phyloP scores from a whole-genome alignment of 2,888 invertebrate species.

The Plusia festucae region DNA sequence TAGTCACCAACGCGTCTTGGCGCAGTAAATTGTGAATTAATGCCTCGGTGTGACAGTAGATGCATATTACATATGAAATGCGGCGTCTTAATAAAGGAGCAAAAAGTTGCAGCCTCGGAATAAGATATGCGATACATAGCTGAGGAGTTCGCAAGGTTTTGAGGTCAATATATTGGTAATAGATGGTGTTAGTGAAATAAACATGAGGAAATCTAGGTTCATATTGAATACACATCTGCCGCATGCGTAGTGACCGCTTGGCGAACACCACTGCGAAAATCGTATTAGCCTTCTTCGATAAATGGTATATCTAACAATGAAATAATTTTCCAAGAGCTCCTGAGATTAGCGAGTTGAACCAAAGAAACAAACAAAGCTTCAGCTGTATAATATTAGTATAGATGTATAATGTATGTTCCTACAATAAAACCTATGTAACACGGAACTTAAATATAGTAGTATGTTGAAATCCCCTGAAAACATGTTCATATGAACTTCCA shows the following conservation, averaged over 20 bases:
- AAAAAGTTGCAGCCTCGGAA: slow-evolving; percentile 46
- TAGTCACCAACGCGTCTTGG: slow-evolving; percentile 74
- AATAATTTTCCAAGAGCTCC: no score
- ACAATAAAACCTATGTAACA: no score
- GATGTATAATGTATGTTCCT: no score
- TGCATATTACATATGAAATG: slow-evolving; percentile 58
- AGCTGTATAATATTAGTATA: no score
- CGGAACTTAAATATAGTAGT: no score
- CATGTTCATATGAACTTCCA: slow-evolving; percentile 18
- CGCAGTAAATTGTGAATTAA: slow-evolving; percentile 74
- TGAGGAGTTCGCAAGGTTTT: slow-evolving; percentile 31
- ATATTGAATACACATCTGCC: background rate
- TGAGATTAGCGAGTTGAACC: no score
- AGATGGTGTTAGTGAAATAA: background rate
- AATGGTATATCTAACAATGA: no score
- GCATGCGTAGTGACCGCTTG: no score
- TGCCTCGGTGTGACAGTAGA: slow-evolving; percentile 66
- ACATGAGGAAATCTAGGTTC: no score
- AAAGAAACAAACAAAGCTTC: no score
- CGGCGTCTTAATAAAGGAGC: slow-evolving; percentile 50
- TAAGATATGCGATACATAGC: slow-evolving; percentile 30
- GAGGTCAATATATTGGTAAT: slow-evolving; percentile 33
- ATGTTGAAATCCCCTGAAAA: slow-evolving; percentile 1
- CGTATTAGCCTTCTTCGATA: no score
- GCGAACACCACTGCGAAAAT: no score